phyloP scores from a whole-genome alignment of 2,888 invertebrate species.

The Notocelia uddmanniana region DNA sequence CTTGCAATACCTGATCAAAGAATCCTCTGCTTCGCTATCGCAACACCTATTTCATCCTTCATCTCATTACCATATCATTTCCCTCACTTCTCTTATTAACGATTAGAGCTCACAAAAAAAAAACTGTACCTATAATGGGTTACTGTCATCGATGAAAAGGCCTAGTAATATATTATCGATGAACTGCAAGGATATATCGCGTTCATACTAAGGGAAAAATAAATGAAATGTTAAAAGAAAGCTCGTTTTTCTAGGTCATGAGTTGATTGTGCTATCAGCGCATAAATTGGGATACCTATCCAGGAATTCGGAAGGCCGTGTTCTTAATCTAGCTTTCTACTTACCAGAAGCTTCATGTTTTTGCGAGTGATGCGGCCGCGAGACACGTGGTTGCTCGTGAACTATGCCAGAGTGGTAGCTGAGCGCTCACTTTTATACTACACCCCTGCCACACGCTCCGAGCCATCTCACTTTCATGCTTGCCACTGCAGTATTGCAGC shows the following conservation, averaged over 20 bases:
- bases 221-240: conserved; percentile 1
- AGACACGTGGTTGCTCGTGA: conserved; percentile 77
- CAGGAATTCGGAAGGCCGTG: conserved; percentile 18
- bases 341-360: conserved; percentile 82
- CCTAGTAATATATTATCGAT: not conserved
- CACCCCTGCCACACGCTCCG: conserved; percentile 82
- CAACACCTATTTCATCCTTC: conserved; percentile 29
- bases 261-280: not conserved
- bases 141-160: too few species aligned
- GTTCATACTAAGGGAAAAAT: conserved; percentile 4
- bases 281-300: not conserved
- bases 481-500: conserved; percentile 66
- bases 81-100: not conserved
- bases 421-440: conserved; percentile 81
- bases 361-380: conserved; percentile 64
- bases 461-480: conserved; percentile 82
- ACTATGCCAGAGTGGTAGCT: conserved; percentile 83
- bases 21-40: conserved; percentile 37
- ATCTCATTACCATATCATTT: not conserved
- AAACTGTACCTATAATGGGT: too few species aligned
- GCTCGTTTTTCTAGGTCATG: not conserved
- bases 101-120: too few species aligned
- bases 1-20: conserved; percentile 65
- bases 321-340: conserved; percentile 59
- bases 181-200: not conserved